Percentiles rank a stretch among this genome's conserved stretches.
phyloP scores from a whole-genome alignment of 2,797 vertebrate species.

The Aythya fuligula region DNA sequence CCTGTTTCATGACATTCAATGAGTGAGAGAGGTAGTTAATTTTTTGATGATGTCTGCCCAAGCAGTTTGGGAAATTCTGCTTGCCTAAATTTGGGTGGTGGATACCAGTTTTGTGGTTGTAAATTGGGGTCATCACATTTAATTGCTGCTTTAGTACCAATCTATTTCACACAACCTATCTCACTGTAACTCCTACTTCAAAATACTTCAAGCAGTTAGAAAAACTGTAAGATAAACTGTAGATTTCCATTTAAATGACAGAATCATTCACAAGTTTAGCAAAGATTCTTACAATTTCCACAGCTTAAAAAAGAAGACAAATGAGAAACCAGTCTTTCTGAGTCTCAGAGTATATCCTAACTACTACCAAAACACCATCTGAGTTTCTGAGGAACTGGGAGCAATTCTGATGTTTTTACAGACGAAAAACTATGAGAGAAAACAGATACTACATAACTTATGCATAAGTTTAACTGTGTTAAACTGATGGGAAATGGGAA shows the following conservation, averaged over 20 bases:
- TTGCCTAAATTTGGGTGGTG: rapidly evolving
- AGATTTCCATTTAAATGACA: neutral
- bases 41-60: neutral
- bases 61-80: neutral
- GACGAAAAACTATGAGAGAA: neutral
- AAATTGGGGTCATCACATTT: neutral
- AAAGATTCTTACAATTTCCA: neutral
- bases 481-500: neutral
- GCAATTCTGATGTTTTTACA: neutral
- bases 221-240: neutral
- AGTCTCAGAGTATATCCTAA: neutral
- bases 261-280: neutral
- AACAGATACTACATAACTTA: neutral
- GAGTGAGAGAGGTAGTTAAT: neutral
- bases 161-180: neutral
- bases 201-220: neutral
- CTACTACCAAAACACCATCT: neutral
- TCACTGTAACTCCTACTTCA: neutral
- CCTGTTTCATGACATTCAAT: neutral
- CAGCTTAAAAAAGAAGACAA: neutral
- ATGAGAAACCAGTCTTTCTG: neutral
- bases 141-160: neutral
- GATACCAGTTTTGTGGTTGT: neutral
- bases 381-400: neutral
- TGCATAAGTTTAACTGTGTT: neutral